Evolutionary conservation across 35 echinoderm and acorn worm genomes (phyloP).

Genomic region (Ptychodera flava): DNA sequence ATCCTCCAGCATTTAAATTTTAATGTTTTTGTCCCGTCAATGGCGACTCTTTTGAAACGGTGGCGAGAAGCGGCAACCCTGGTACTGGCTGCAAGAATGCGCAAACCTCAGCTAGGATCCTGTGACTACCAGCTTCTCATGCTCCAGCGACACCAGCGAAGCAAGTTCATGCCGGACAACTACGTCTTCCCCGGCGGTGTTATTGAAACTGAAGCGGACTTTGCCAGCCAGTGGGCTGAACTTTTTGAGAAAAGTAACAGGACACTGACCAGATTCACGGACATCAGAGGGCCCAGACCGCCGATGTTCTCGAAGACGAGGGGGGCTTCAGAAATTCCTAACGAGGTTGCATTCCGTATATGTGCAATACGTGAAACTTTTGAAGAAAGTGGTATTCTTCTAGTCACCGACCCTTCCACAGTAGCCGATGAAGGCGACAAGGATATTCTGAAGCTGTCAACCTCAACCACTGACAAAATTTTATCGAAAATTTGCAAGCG

Average conservation of each 20-base stretch:
- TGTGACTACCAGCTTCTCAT: conserved; percentile 44
- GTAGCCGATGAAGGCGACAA: neutral
- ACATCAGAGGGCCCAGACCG: conserved; percentile 40
- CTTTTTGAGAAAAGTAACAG: conserved; percentile 49
- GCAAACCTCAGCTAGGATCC: neutral
- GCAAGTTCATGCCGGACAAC: conserved; percentile 36
- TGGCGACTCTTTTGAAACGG: conserved; percentile 6
- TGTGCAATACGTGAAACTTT: conserved; percentile 94
- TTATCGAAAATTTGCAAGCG: neutral
- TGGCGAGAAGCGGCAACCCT: conserved; percentile 71
- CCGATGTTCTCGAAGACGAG: conserved; percentile 22
- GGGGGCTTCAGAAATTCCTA: conserved; percentile 23
- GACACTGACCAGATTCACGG: neutral
- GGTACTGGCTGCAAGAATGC: conserved; percentile 46
- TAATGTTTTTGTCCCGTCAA: too few species aligned
- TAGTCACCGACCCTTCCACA: conserved; percentile 19
- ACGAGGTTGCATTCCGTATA: conserved; percentile 73
- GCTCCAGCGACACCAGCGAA: conserved; percentile 35
- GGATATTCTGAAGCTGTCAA: neutral
- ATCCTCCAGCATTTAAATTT: too few species aligned
- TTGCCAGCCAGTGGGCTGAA: conserved; percentile 54
- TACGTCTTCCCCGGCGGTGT: conserved; percentile 87
- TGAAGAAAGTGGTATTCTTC: conserved; percentile 76
- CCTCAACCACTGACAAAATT: too few species aligned
- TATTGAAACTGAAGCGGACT: conserved; percentile 76